Evolutionary conservation across 2,113 vertebrate species (phyloP).

Genomic region (Seriola quinqueradiata): DNA sequence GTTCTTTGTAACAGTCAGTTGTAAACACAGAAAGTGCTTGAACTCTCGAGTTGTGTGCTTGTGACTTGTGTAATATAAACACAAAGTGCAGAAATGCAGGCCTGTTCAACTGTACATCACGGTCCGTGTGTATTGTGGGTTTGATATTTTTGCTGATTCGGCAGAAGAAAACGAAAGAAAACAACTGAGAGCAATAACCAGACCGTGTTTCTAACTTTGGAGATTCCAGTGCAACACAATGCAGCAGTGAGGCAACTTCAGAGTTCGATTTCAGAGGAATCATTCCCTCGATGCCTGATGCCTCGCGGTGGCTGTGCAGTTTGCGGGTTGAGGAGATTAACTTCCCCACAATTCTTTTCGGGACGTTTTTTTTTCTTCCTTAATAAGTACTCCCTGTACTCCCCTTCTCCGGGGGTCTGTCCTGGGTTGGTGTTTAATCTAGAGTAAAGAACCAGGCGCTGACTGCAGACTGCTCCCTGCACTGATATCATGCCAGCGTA

Average conservation of each 20-base stretch:
- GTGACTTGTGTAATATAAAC: background rate
- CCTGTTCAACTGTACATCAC: background rate
- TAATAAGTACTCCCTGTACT: slow-evolving; percentile 17
- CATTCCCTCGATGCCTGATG: background rate
- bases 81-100: slow-evolving; percentile 5
- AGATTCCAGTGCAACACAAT: background rate
- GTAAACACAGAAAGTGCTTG: background rate
- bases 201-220: slow-evolving; percentile 15
- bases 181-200: slow-evolving; percentile 9
- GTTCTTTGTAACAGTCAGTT: too few species aligned
- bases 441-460: slow-evolving; percentile 8
- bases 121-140: background rate
- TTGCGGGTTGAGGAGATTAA: slow-evolving; percentile 41
- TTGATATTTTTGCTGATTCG: slow-evolving; percentile 15
- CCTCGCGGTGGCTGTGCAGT: slow-evolving; percentile 9
- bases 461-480: slow-evolving; percentile 39
- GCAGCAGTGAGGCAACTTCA: slow-evolving; percentile 15
- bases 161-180: slow-evolving; percentile 7
- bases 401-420: slow-evolving; percentile 13
- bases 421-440: slow-evolving; percentile 20
- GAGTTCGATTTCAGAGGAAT: slow-evolving; percentile 28
- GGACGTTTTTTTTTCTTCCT: slow-evolving; percentile 2
- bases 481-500: slow-evolving; percentile 26
- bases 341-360: slow-evolving; percentile 19
- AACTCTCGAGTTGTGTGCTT: background rate